Conservation (phyloP, 1,140 invertebrate genomes). For the Phenacoccus solenopsis region DNA sequence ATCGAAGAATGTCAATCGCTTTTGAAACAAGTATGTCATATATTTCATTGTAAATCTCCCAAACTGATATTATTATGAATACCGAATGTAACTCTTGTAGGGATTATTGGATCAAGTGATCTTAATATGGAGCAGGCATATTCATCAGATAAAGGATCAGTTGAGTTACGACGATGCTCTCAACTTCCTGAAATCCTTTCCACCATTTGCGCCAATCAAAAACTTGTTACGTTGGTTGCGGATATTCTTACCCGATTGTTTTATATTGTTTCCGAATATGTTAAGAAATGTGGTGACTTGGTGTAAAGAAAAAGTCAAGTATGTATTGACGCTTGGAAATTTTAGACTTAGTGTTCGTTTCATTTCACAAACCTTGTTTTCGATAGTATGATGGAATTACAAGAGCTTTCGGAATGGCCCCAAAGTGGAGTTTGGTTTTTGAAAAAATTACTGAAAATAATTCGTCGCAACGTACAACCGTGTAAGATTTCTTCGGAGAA, state of each 20-base stretch:
- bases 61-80: not conserved
- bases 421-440: not conserved
- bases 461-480: not conserved
- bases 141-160: not conserved
- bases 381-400: not conserved
- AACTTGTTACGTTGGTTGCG: not conserved
- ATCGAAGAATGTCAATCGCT: not conserved
- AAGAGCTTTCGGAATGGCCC: not conserved
- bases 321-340: not conserved
- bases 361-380: not conserved
- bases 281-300: not conserved
- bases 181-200: not conserved
- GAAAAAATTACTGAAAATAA: not conserved
- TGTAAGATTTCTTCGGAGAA: not conserved
- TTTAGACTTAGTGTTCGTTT: not conserved
- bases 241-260: not conserved
- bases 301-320: conserved; percentile 12
- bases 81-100: not conserved
- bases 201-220: not conserved
- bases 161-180: not conserved
- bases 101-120: not conserved
- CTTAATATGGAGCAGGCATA: not conserved
- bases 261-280: not conserved
- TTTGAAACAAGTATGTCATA: not conserved
- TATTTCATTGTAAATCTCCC: not conserved